Evolutionary conservation across 2,888 invertebrate species (phyloP), one percentile per base, ranked within the genome.

Genomic region (Tetramorium bicarinatum): DNA sequence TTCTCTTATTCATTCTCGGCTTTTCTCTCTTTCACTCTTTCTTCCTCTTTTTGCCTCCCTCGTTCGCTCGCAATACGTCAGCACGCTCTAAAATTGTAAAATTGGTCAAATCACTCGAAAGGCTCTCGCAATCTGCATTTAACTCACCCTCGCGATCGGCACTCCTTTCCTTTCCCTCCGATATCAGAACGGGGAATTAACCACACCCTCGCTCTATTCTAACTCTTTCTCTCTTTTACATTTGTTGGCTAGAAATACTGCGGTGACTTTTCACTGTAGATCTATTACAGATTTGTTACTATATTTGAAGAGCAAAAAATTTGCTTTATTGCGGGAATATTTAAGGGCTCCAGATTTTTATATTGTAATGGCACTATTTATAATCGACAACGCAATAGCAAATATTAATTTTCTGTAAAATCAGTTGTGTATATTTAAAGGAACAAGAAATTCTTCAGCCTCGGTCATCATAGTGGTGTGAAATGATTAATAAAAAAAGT

Each of bases 41-140:
- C 11, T 34, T 15, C 47, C 7, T 13, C 34, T 29, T 18, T n/a
- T 21, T 21, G 21, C 21, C 25, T 52, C 18, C 18, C 64, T 64
- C 38, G 52, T 52, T 52, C 66, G 13, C 34, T 34, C 69, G 34
- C 25, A 44, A 34, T 47, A 47, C 69, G 38, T 77, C 47, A 66
- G 47, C 52, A 59, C 59, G 82, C 87, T 91, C 91, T 88, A 91
- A 92, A 93, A 91, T 91, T 90, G 91, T 91, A 89, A 93, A 93
- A 92, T 92, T 92, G 88, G 86, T 88, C 87, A 88, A 92, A 92
- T 91, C 87, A 83, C 85, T 80, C 85, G 83, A 83, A 52, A 83
- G 74, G 47, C 72, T 62, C 74, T 71, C 79, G 56, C 79, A 67
- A 84, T 66, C 75, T 84, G 74, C 74, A 83, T 82, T 82, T 85